Evolutionary conservation across 2,113 vertebrate genomes (phyloP).

Genomic region (Tautogolabrus adspersus): DNA sequence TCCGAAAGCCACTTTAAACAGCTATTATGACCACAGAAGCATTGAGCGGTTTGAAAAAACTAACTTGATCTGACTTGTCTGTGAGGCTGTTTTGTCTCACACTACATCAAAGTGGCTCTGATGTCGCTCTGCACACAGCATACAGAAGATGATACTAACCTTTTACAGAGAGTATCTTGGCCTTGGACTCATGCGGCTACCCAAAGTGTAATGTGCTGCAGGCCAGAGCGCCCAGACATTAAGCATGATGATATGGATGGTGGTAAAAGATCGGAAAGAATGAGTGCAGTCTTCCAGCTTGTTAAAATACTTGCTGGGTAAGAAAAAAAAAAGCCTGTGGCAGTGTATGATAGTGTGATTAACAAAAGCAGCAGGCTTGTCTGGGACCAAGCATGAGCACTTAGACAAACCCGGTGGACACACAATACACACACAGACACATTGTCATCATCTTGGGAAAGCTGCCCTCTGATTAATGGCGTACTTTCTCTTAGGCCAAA

Average conservation of each 20-base stretch:
- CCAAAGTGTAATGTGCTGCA: conserved; percentile 8
- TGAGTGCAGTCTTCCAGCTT: conserved; percentile 60
- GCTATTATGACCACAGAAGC: conserved; percentile 30
- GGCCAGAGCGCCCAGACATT: conserved; percentile 46
- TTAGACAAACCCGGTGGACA: neutral
- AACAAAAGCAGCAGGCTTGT: conserved; percentile 59
- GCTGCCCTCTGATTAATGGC: conserved; percentile 37
- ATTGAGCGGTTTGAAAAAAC: conserved; percentile 22
- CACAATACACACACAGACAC: neutral
- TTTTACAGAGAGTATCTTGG: conserved; percentile 14
- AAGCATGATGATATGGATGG: conserved; percentile 47
- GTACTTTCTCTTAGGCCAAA: conserved; percentile 3
- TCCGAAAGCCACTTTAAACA: conserved; percentile 35
- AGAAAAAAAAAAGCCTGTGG: conserved; percentile 39
- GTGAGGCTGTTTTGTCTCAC: conserved; percentile 41
- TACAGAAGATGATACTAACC: neutral
- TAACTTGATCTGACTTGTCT: conserved; percentile 58
- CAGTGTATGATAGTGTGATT: conserved; percentile 64
- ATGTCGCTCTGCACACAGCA: conserved; percentile 7
- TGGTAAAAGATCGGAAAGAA: conserved; percentile 65
- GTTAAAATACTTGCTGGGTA: conserved; percentile 67
- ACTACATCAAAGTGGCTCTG: conserved; percentile 34
- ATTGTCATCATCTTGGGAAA: conserved; percentile 20
- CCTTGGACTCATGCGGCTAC: conserved; percentile 25
- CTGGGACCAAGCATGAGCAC: conserved; percentile 50